Base-by-base conservation (phyloP, 2,113 vertebrate species). In the Etheostoma spectabile region DNA sequence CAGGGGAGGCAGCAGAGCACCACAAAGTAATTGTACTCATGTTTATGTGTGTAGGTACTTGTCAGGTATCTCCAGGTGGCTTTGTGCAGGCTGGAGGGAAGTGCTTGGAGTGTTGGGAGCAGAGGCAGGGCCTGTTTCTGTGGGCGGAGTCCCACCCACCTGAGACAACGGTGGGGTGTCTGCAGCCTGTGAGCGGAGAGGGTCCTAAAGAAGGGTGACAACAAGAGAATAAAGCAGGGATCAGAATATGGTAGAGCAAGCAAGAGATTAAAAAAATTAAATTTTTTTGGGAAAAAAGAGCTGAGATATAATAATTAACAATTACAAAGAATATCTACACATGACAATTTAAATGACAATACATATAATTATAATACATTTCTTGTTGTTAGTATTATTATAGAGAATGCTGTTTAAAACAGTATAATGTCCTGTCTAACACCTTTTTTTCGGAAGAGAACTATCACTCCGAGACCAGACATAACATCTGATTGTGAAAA, bases 31-130 rank as follows among this genome's bases (percentile, higher is more conserved):
- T 16, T 13, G 14, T 51, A 19, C 24, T 30, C 21, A 4, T 27
- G 22, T 65, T 66, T 15, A 35, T 13, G 16, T 10, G 22, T 33
- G 24, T 51, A 33, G 5, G 6, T 70, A 56, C 90, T 45, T 82
- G 27, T 82, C 76, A 55, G 68, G 93, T 87, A 83, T 89, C 30
- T 96, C 96, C 10, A 95, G 95, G 8, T 93, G 89, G 83, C 95
- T 97, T 74, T 95, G 93, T 35, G 86, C 89, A 5, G 94, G 94
- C 57, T 95, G 94, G 2, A 94, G 95, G 4, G 96, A 95, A n/a
- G 95, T 88, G 52, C 92, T 87, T 0, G 95, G 89, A 8, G 94
- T 89, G 79, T 92, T 92, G 79, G 94, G 90, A 30, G 71, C 56
- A 74, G 80, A 80, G 48, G 59, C 24, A 15, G 76, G 92, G 84